Evolutionary conservation across 2,888 invertebrate genomes (phyloP), one percentile per base, ranked within the genome.

Genomic region (Palloptera scutellata): DNA sequence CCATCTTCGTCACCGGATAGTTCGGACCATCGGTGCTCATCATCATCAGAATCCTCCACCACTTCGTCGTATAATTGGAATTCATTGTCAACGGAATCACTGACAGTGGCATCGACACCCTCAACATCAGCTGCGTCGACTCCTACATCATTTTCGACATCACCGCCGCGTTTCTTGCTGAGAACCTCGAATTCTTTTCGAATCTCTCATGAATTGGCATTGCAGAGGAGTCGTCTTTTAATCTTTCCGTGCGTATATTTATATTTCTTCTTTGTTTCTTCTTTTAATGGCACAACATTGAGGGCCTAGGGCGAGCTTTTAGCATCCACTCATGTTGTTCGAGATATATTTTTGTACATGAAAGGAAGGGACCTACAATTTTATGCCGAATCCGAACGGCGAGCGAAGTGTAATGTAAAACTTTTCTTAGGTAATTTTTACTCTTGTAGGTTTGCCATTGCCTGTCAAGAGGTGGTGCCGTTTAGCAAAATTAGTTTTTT

Each of bases 171-270:
- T 52, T 79, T 80, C 59, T 48, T 57, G 48, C 43, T 69, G 73
- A 54, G 66, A 69, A 54, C 68, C 67, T 48, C 67, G 70, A 41
- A 73, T 15, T 64, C 70, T 43, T 60, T 66, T 12, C 66, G 70
- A 72, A 84, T 87, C 64, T 86, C 87, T 17, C 86, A 86, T 30
- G 87, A 87, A 45, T 79, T 88, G 72, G 83, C 84, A 61, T 86
- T 86, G 75, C 77, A 87, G 62, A 81, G 86, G 71, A 85, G 84
- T 71, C 86, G 86, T 17, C 79, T 87, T 69, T 80, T 86, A 70
- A 85, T 86, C 74, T 87, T 86, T 81, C 86, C 87, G 87, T 88
- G 84, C 85, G 86, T 80, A 84, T 70, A 70, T 61, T 61, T 68
- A 66, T 68, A 12, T 67, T 42, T 64, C 67, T 64, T 63, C 19